These are phyloP conservation scores for Murina feae DNA, from an alignment of 2,113 vertebrate genomes.

Conservation along the genomic window DNA sequence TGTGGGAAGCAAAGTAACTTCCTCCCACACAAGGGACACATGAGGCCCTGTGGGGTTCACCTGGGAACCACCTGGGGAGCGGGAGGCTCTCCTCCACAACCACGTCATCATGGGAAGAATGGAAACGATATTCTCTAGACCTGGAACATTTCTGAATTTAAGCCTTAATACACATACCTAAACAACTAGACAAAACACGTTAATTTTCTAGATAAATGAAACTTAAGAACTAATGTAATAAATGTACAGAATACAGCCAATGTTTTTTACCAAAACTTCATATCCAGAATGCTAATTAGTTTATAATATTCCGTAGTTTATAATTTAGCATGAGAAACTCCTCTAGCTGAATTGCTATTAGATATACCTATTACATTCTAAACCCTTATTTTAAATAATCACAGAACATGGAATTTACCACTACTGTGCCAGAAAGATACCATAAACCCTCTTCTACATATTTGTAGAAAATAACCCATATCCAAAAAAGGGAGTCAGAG, in stretches of 20 bases:
- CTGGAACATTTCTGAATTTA: background rate
- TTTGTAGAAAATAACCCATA: background rate
- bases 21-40: background rate
- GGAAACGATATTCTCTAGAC: background rate
- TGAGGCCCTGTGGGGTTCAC: background rate
- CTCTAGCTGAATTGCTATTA: background rate
- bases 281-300: background rate
- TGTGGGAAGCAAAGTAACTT: background rate
- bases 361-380: background rate
- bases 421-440: background rate
- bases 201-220: background rate
- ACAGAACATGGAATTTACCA: background rate
- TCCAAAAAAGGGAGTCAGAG: background rate
- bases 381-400: background rate
- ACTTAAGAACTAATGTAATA: background rate
- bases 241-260: background rate
- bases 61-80: background rate
- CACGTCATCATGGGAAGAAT: fast-evolving
- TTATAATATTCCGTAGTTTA: background rate
- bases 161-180: background rate
- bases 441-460: background rate
- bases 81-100: background rate
- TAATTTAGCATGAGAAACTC: background rate
- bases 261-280: background rate
- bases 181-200: background rate